These are phyloP conservation scores for Noctua janthina DNA, from an alignment of 2,888 invertebrate genomes.

Conservation along the genomic window DNA sequence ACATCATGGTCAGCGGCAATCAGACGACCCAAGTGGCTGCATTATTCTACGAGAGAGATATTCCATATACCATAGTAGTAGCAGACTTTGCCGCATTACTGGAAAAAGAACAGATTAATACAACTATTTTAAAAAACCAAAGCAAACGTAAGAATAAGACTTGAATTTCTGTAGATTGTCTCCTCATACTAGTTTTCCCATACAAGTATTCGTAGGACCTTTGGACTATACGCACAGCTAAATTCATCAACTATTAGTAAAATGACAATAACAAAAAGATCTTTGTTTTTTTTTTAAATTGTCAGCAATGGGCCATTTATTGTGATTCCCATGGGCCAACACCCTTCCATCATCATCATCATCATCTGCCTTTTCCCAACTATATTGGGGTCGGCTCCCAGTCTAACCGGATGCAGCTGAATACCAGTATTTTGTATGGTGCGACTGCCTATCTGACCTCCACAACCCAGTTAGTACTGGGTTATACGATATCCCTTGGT, in stretches of 20 bases:
- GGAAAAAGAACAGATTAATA: conserved; percentile 72
- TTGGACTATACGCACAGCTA: not conserved
- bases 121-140: not conserved
- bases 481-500: no score
- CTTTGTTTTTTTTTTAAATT: not conserved
- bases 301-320: not conserved
- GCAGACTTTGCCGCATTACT: conserved; percentile 75
- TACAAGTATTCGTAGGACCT: not conserved
- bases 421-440: no score
- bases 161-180: not conserved
- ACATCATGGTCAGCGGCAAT: conserved; percentile 82
- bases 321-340: not conserved
- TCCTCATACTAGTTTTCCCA: not conserved
- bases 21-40: conserved; percentile 78
- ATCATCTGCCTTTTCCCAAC: no score
- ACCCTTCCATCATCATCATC: no score
- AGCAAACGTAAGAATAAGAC: not conserved
- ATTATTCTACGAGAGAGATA: conserved; percentile 82
- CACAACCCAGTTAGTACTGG: no score
- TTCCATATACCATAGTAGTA: conserved; percentile 81
- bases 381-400: no score
- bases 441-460: no score
- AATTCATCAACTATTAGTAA: not conserved
- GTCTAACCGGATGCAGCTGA: no score
- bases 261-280: not conserved